These are phyloP conservation scores for Nasua narica DNA, from an alignment of 2,797 vertebrate species.

Conservation along the genomic window DNA sequence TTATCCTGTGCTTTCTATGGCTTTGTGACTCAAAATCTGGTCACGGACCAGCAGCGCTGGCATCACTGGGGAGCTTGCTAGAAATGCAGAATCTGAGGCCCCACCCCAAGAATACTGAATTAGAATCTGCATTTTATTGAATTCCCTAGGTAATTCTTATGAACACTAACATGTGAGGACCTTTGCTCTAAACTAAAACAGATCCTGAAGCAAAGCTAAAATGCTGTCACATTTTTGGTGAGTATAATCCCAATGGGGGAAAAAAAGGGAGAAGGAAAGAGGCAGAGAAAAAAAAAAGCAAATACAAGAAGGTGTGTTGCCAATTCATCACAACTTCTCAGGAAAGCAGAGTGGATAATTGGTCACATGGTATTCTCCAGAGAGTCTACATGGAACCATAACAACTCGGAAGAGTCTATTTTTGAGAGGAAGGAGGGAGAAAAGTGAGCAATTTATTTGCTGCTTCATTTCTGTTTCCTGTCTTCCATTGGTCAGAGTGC, in stretches of 20 bases:
- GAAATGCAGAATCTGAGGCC: not conserved
- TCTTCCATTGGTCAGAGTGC: not conserved
- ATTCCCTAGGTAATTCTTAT: not conserved
- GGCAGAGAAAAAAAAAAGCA: not conserved
- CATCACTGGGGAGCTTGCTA: not conserved
- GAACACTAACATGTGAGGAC: not conserved
- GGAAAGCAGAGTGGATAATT: not conserved
- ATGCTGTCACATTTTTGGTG: not conserved
- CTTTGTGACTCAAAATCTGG: not conserved
- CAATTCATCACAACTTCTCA: not conserved
- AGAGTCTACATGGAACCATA: not conserved
- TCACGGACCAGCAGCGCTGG: not conserved
- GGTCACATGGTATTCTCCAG: not conserved
- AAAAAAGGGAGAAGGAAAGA: not conserved
- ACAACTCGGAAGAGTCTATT: not conserved
- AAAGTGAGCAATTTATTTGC: not conserved
- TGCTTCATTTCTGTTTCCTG: not conserved
- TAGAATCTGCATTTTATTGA: conserved; percentile 25
- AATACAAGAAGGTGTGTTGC: not conserved
- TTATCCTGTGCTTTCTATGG: not conserved
- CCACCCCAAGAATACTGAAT: not conserved
- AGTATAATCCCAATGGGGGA: not conserved
- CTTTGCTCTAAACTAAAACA: not conserved
- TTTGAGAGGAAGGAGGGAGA: accelerated
- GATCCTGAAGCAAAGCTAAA: not conserved